A percentile compares a stretch with the other conserved stretches of the same genome.
Conservation (phyloP, 2,888 invertebrate genomes). For the Pollenia labialis region DNA sequence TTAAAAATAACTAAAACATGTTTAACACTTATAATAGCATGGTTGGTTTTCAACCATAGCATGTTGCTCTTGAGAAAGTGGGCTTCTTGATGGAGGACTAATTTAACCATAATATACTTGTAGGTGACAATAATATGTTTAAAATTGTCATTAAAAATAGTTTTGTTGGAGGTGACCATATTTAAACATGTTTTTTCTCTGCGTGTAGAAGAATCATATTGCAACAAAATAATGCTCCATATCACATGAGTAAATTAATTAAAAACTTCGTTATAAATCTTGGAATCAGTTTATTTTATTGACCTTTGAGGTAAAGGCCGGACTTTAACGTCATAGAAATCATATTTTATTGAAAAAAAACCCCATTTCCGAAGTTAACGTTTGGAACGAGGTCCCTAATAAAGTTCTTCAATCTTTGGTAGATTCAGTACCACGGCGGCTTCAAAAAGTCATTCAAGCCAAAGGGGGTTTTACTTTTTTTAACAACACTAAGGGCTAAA, state of each 20-base stretch:
- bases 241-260: not conserved
- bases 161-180: too few species aligned
- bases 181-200: too few species aligned
- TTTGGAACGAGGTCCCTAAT: slow-evolving; percentile 7
- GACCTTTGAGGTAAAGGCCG: not conserved
- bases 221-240: slow-evolving; percentile 19
- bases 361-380: not conserved
- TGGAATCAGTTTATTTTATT: not conserved
- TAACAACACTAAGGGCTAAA: slow-evolving; percentile 13
- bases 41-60: too few species aligned
- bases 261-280: slow-evolving; percentile 10
- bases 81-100: too few species aligned
- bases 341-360: rapidly evolving
- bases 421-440: not conserved
- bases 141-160: too few species aligned
- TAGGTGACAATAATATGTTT: too few species aligned
- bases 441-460: slow-evolving; percentile 16
- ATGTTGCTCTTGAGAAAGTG: too few species aligned
- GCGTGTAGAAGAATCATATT: too few species aligned
- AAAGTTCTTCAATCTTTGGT: not conserved
- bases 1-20: too few species aligned
- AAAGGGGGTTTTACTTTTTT: slow-evolving; percentile 9
- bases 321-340: too few species aligned
- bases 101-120: too few species aligned
- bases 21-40: too few species aligned